Evolutionary conservation across 2,113 vertebrate genomes (phyloP).

Genomic region (Cebidichthys violaceus): DNA sequence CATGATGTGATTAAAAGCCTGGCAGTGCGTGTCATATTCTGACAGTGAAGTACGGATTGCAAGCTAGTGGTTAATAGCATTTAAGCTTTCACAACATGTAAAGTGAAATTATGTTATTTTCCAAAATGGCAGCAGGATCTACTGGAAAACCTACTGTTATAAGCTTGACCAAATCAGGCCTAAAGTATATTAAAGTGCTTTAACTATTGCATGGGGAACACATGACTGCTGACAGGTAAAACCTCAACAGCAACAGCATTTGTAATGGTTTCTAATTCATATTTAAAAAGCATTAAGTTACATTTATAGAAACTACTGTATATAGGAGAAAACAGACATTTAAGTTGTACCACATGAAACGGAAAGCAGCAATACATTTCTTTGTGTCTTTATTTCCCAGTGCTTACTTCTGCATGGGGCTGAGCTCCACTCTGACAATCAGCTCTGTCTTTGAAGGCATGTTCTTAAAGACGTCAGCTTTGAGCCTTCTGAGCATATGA

Average conservation of each 20-base stretch:
- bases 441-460: slow-evolving; percentile 99
- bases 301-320: neutral
- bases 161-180: neutral
- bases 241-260: neutral
- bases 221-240: neutral
- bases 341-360: neutral
- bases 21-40: too few relatives aligned
- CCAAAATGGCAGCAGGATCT: neutral
- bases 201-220: neutral
- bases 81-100: neutral
- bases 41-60: neutral
- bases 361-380: neutral
- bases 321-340: neutral
- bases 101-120: neutral
- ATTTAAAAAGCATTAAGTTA: neutral
- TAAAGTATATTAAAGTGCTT: neutral
- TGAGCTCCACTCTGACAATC: slow-evolving; percentile 96
- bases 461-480: slow-evolving; percentile 98
- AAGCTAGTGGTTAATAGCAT: neutral
- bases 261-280: too few relatives aligned
- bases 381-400: neutral
- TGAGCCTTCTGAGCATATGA: slow-evolving; percentile 96
- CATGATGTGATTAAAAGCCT: too few relatives aligned
- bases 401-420: slow-evolving; percentile 98
- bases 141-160: neutral